A percentile compares a stretch with the other conserved stretches of the same genome.
phyloP scores from a whole-genome alignment of 2,797 vertebrate genomes.

The Argyrosomus regius region DNA sequence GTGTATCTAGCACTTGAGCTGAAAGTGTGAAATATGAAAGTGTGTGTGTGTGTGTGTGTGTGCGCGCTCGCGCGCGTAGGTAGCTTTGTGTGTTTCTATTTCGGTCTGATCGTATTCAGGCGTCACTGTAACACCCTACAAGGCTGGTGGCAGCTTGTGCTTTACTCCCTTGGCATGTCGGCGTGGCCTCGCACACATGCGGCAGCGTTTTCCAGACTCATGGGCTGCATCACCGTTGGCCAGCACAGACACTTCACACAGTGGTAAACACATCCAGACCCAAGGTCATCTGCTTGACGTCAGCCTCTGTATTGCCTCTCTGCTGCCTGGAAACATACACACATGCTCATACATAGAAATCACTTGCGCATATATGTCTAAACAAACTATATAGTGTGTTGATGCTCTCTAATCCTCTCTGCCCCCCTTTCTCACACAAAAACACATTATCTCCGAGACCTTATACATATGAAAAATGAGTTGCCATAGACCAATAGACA shows the following conservation, averaged over 20 bases:
- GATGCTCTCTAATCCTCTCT: conserved; percentile 10
- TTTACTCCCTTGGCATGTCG: conserved; percentile 40
- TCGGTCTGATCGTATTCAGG: conserved; percentile 42
- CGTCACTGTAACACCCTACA: conserved; percentile 48
- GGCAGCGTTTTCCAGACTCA: conserved; percentile 53
- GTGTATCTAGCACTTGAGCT: conserved; percentile 21
- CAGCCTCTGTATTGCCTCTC: conserved; percentile 68
- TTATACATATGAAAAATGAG: conserved; percentile 40
- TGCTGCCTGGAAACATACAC: conserved; percentile 72
- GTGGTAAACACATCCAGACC: conserved; percentile 75
- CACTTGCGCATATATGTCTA: conserved; percentile 1
- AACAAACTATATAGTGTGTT: conserved; percentile 5
- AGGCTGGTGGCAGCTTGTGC: conserved; percentile 51
- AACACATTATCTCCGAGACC: conserved; percentile 17
- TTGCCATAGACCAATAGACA: conserved; percentile 70
- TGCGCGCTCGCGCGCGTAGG: neutral
- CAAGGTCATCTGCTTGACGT: conserved; percentile 78
- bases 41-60: conserved; percentile 5
- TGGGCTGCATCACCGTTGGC: conserved; percentile 46
- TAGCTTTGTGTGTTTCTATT: conserved; percentile 52
- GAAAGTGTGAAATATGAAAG: conserved; percentile 47
- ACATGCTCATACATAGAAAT: conserved; percentile 37
- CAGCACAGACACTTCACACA: conserved; percentile 70
- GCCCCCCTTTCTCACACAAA: neutral
- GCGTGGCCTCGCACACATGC: conserved; percentile 59